Percentiles rank a stretch among this genome's conserved stretches.
Conservation (phyloP, 2,797 vertebrate genomes). For the Antennarius maculatus region DNA sequence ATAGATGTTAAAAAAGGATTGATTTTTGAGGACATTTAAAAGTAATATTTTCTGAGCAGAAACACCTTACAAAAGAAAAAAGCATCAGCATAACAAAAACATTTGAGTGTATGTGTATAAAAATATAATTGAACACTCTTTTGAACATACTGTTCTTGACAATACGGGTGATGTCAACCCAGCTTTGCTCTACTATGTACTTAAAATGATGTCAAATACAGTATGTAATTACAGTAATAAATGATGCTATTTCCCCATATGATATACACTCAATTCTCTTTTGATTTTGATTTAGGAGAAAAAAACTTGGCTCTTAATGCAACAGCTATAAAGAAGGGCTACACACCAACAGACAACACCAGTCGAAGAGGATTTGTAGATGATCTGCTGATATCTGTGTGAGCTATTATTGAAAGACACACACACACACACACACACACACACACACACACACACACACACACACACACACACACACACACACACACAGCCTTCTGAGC, state of each 20-base stretch:
- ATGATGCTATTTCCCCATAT: background rate
- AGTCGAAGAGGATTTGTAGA: slow-evolving; percentile 4
- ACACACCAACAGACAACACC: background rate
- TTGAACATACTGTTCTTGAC: too few species aligned
- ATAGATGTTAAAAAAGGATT: background rate
- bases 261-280: background rate
- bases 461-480: background rate
- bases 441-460: slow-evolving; percentile 4
- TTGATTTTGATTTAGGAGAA: background rate
- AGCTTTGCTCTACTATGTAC: background rate
- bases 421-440: slow-evolving; percentile 10
- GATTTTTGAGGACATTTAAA: background rate
- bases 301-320: background rate
- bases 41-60: background rate
- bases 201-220: background rate
- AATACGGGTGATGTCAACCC: background rate
- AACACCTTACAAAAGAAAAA: background rate
- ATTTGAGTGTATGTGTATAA: background rate
- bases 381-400: slow-evolving; percentile 16
- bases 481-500: slow-evolving; percentile 6
- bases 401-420: slow-evolving; percentile 6
- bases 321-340: background rate
- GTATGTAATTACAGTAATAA: background rate
- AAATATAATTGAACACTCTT: background rate
- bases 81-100: background rate